A percentile compares a stretch with the other conserved stretches of the same genome.
These are phyloP conservation scores for Microchirus variegatus DNA, from an alignment of 2,797 vertebrate genomes.

Conservation along the genomic window DNA sequence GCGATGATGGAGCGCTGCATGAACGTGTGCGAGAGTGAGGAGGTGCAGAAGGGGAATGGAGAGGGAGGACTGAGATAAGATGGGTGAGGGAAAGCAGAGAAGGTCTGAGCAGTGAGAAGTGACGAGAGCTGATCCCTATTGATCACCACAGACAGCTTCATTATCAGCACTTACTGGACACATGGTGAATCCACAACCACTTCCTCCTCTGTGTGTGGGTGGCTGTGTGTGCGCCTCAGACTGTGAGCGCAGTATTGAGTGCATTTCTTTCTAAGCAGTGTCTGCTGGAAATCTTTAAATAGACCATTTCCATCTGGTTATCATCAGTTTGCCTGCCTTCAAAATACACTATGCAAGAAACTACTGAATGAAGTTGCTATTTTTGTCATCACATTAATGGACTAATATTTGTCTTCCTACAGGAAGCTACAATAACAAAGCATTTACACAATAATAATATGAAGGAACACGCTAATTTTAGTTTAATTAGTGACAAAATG, in stretches of 20 bases:
- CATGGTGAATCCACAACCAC: slow-evolving; percentile 62
- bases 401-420: too few relatives aligned
- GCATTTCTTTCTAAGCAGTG: slow-evolving; percentile 13
- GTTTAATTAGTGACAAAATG: too few relatives aligned
- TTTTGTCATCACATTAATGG: slow-evolving; percentile 10
- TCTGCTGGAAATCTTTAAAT: slow-evolving; percentile 2
- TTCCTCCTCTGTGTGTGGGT: slow-evolving; percentile 42
- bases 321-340: not conserved
- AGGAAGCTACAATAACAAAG: too few relatives aligned
- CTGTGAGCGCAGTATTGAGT: not conserved
- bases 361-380: not conserved
- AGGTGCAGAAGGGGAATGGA: slow-evolving; percentile 38
- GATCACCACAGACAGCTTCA: slow-evolving; percentile 79
- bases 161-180: slow-evolving; percentile 76
- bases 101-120: slow-evolving; percentile 49
- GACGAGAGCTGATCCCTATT: slow-evolving; percentile 69
- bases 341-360: not conserved
- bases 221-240: not conserved
- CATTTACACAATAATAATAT: too few relatives aligned
- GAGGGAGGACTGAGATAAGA: slow-evolving; percentile 54
- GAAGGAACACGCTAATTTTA: too few relatives aligned
- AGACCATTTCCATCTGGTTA: not conserved
- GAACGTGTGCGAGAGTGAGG: slow-evolving; percentile 40
- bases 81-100: slow-evolving; percentile 34
- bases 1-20: slow-evolving; percentile 45